Conservation (phyloP, 2,113 vertebrate genomes). For the Athene noctua region DNA sequence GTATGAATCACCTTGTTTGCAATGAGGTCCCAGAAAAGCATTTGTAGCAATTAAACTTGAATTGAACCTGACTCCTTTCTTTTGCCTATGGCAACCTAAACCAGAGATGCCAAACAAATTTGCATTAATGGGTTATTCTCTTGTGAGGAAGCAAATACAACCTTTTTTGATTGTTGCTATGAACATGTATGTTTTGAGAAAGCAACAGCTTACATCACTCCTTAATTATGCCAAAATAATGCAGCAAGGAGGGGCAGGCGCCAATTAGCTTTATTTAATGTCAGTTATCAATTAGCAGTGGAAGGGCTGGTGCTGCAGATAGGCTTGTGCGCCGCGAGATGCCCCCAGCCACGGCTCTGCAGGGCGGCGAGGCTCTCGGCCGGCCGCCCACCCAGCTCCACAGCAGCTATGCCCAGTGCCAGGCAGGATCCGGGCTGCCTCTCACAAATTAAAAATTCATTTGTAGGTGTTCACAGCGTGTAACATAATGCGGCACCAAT, state of each 20-base stretch:
- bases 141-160: background rate
- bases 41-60: slow-evolving; percentile 28
- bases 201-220: background rate
- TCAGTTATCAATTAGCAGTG: background rate
- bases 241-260: background rate
- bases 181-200: background rate
- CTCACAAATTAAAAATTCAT: fast-evolving
- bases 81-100: background rate
- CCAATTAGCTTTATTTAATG: background rate
- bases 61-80: slow-evolving; percentile 37
- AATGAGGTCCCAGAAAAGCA: background rate
- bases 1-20: slow-evolving; percentile 1
- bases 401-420: background rate
- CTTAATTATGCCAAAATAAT: background rate
- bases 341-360: background rate
- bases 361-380: background rate
- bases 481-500: background rate
- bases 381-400: background rate
- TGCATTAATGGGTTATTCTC: slow-evolving; percentile 34
- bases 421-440: fast-evolving
- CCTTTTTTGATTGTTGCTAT: background rate
- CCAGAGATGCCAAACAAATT: background rate
- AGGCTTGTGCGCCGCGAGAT: fast-evolving
- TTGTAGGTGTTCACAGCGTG: background rate
- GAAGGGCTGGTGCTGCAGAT: background rate